Evolutionary conservation across 2,797 vertebrate genomes (phyloP).

Genomic region (Alectoris magna): DNA sequence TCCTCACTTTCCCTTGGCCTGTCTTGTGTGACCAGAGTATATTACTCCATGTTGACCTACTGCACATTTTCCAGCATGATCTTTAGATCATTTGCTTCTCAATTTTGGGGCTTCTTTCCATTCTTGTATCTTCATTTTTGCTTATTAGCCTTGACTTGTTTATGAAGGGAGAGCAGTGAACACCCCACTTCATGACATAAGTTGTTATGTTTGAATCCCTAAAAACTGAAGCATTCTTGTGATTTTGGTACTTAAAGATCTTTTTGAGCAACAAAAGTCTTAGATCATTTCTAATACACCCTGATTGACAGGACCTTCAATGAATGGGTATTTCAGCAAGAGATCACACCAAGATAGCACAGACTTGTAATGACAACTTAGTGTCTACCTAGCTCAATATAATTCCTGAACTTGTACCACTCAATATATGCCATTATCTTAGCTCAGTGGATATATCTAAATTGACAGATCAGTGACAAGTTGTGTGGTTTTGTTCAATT

Average conservation of each 20-base stretch:
- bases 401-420: neutral
- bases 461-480: constrained; percentile 51
- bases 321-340: neutral
- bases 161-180: neutral
- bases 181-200: neutral
- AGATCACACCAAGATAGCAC: neutral
- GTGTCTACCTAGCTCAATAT: neutral
- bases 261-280: neutral
- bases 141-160: neutral
- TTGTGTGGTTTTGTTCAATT: constrained; percentile 40
- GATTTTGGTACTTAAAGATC: neutral
- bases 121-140: neutral
- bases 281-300: neutral
- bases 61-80: neutral
- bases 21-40: neutral
- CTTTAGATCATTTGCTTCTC: neutral
- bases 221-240: accelerated
- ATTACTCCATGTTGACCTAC: neutral
- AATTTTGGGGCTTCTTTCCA: neutral
- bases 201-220: neutral
- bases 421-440: constrained; percentile 7
- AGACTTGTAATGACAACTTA: constrained; percentile 36
- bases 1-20: neutral
- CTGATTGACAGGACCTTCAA: neutral
- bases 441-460: neutral